These are phyloP conservation scores for Chinchilla lanigera DNA, from an alignment of 2,113 vertebrate genomes.

Conservation along the genomic window DNA sequence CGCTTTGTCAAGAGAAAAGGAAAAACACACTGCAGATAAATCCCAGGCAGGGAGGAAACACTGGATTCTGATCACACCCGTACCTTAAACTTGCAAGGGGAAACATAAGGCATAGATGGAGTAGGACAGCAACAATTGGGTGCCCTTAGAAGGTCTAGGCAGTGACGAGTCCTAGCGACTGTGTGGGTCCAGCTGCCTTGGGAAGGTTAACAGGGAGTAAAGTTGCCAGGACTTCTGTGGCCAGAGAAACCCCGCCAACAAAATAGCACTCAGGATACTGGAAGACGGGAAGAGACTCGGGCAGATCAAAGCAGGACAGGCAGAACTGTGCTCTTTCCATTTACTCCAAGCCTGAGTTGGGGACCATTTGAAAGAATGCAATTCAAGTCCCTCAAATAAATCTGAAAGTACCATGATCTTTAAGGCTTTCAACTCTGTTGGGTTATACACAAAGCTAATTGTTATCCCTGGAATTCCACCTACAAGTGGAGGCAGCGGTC, in stretches of 20 bases:
- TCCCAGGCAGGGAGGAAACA: not conserved
- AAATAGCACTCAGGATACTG: not conserved
- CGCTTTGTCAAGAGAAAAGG: not conserved
- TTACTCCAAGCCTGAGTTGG: not conserved
- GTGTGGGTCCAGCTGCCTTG: not conserved
- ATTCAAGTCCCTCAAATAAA: not conserved
- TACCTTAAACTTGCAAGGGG: not conserved
- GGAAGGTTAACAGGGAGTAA: not conserved
- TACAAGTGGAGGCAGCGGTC: not conserved
- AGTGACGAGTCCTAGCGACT: not conserved
- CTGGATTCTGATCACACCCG: not conserved
- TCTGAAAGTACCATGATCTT: not conserved
- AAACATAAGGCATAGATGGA: not conserved
- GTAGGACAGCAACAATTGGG: not conserved
- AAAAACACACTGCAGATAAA: not conserved
- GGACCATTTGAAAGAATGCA: not conserved
- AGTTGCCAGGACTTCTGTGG: not conserved
- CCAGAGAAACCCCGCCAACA: not conserved
- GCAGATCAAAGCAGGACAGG: not conserved
- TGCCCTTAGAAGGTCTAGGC: not conserved
- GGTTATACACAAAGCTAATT: not conserved
- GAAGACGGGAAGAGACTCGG: fast-evolving
- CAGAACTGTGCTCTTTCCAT: not conserved
- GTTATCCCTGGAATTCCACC: not conserved
- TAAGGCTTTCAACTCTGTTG: not conserved